Conservation (phyloP, 2,797 vertebrate genomes). For the Rousettus madagascariensis region DNA sequence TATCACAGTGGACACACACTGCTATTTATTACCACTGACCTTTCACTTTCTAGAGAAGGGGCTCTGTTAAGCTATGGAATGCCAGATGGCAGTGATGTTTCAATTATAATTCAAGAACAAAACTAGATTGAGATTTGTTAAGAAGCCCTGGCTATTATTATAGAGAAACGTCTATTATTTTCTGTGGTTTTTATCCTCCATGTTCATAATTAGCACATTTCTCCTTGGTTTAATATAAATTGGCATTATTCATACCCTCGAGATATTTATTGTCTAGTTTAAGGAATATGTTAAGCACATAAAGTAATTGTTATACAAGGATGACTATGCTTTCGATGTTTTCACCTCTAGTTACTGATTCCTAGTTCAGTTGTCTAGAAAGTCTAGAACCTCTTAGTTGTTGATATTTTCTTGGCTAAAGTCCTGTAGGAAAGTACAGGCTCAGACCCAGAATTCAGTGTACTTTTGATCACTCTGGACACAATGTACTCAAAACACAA, state of each 20-base stretch:
- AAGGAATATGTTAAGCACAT: not conserved
- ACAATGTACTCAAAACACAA: not conserved
- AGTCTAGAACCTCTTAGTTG: not conserved
- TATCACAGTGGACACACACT: not conserved
- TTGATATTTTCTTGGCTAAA: not conserved
- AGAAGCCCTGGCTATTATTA: not conserved
- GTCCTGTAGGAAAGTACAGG: not conserved
- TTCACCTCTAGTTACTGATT: not conserved
- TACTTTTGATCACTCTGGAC: not conserved
- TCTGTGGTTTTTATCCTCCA: not conserved
- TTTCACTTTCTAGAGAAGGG: slow-evolving; percentile 15
- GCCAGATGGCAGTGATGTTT: not conserved
- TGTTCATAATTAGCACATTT: not conserved
- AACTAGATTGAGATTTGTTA: not conserved
- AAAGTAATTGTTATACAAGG: not conserved
- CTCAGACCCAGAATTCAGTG: not conserved
- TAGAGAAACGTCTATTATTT: not conserved
- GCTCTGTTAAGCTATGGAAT: not conserved
- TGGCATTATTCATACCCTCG: not conserved
- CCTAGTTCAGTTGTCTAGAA: not conserved
- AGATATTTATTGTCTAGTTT: not conserved
- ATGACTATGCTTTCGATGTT: not conserved
- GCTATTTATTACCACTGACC: slow-evolving; percentile 41
- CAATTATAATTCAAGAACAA: slow-evolving; percentile 40
- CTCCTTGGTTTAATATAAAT: not conserved